These are phyloP conservation scores for Streblospio benedicti DNA, from an alignment of 1,140 invertebrate species.

Conservation along the genomic window DNA sequence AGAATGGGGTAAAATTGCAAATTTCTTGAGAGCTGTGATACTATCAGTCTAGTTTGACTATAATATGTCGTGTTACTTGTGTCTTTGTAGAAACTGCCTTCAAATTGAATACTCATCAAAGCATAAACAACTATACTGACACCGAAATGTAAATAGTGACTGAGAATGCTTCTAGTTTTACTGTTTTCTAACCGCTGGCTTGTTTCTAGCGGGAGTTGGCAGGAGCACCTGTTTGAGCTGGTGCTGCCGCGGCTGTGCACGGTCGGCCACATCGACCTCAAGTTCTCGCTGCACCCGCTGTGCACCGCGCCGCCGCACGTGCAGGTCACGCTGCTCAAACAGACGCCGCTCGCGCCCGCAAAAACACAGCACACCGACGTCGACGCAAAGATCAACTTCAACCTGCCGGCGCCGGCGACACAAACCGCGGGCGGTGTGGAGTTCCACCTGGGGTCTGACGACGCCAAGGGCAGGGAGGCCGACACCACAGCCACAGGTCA, in stretches of 20 bases:
- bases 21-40: no score
- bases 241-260: conserved; percentile 64
- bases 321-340: conserved; percentile 72
- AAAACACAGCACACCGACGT: conserved; percentile 6
- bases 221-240: conserved; percentile 82
- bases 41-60: no score
- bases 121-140: no score
- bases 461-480: neutral
- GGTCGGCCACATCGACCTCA: conserved; percentile 77
- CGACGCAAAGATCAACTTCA: conserved; percentile 20
- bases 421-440: neutral
- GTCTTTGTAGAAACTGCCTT: no score
- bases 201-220: conserved; percentile 63
- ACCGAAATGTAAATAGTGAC: no score
- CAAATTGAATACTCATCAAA: no score
- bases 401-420: neutral
- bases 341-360: conserved; percentile 47
- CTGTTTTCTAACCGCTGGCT: neutral
- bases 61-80: no score
- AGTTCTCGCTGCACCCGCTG: conserved; percentile 68
- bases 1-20: no score
- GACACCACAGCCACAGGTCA: no score
- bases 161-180: no score
- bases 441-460: neutral
- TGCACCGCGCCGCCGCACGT: conserved; percentile 55